A percentile compares a stretch with the other conserved stretches of the same genome.
These are phyloP conservation scores for Acyrthosiphon pisum DNA, from an alignment of 1,140 invertebrate species.

Conservation along the genomic window DNA sequence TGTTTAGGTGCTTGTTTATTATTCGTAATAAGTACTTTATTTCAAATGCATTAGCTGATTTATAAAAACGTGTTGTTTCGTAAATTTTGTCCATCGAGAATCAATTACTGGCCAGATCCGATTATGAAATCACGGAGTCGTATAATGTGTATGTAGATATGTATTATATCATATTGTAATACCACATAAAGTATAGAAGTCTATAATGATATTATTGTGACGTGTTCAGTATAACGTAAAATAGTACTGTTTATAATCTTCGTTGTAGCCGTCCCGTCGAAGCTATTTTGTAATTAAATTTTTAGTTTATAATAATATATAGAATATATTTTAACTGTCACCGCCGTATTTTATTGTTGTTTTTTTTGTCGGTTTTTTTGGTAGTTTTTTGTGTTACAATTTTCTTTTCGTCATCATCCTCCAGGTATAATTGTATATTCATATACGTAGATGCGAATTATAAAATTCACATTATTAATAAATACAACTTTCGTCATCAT, in stretches of 20 bases:
- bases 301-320: not conserved
- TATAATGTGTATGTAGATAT: not conserved
- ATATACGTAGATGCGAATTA: not conserved
- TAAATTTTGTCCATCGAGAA: not conserved
- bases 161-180: too few species aligned
- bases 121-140: not conserved
- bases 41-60: not conserved
- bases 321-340: not conserved
- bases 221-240: too few species aligned
- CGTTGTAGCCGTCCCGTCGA: not conserved
- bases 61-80: not conserved
- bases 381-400: not conserved
- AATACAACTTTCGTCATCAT: not conserved
- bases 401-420: not conserved
- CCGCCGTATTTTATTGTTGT: not conserved
- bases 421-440: not conserved
- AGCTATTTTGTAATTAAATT: not conserved
- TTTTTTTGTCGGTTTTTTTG: not conserved
- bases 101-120: not conserved
- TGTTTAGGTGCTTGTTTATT: not conserved
- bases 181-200: too few species aligned
- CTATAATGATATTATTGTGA: too few species aligned
- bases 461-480: not conserved
- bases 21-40: not conserved
- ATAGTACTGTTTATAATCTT: not conserved